These are phyloP conservation scores for Neopelma chrysocephalum DNA, from an alignment of 2,797 vertebrate species.

Conservation along the genomic window DNA sequence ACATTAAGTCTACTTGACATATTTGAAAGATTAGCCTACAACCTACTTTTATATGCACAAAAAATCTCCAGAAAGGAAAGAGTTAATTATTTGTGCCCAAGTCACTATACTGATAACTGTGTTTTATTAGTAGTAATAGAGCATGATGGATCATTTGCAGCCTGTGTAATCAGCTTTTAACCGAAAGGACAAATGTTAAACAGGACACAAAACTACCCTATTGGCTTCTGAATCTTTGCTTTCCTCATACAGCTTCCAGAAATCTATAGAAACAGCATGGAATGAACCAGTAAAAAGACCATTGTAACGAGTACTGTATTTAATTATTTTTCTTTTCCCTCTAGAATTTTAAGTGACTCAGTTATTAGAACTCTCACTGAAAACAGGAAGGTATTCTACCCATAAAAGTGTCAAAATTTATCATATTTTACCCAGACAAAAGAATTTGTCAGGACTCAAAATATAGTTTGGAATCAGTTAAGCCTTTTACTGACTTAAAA, in stretches of 20 bases:
- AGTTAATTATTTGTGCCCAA: background rate
- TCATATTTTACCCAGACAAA: background rate
- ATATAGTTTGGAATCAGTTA: background rate
- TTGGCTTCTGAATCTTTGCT: background rate
- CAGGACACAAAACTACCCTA: background rate
- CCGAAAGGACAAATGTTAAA: background rate
- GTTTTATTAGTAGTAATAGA: background rate
- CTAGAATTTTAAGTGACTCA: background rate
- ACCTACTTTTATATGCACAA: background rate
- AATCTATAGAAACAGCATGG: background rate
- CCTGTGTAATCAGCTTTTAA: background rate
- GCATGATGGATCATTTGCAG: background rate
- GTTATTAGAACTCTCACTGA: background rate
- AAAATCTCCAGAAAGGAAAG: background rate
- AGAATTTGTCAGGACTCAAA: background rate
- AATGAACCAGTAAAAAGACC: background rate
- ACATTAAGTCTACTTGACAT: background rate
- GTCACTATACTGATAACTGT: background rate
- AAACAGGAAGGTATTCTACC: background rate
- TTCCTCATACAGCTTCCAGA: background rate
- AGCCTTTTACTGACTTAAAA: background rate
- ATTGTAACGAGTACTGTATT: background rate
- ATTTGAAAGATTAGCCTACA: background rate
- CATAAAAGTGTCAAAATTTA: background rate
- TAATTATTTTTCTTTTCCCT: background rate